Evolutionary conservation across 30 jellyfish, hydroid and myxozoan genomes (phyloP).

Genomic region (Pseudorhiza aurosa): DNA sequence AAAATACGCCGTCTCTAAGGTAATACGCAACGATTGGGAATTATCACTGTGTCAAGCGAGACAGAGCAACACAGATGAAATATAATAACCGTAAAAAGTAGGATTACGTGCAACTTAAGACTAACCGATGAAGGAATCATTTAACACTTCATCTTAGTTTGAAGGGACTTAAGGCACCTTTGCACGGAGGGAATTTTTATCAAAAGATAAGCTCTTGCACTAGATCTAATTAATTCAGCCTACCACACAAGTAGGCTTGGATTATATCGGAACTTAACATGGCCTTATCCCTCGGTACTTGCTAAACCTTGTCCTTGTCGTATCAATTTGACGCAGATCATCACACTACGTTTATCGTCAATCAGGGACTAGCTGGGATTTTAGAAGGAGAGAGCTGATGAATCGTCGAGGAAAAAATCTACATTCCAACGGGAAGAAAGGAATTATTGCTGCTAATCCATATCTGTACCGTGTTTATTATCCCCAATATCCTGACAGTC

Average conservation of each 20-base stretch:
- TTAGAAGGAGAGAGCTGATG: no score
- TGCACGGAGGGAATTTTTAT: constrained; percentile 1
- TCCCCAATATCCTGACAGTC: no score
- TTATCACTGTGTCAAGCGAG: no score
- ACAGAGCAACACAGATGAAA: constrained; percentile 6
- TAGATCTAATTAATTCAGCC: background rate
- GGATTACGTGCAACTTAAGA: constrained; percentile 33
- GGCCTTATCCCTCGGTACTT: constrained; percentile 10
- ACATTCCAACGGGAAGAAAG: no score
- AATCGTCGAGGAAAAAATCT: no score
- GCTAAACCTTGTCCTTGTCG: constrained; percentile 23
- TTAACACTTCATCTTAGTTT: constrained; percentile 32
- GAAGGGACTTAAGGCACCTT: background rate
- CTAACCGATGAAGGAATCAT: background rate
- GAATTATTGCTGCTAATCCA: no score
- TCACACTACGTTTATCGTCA: no score
- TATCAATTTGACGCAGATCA: no score
- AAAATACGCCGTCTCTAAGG: no score
- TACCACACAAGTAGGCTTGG: constrained; percentile 38
- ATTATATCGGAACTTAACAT: constrained; percentile 20
- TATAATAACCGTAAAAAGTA: constrained; percentile 5
- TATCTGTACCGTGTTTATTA: no score
- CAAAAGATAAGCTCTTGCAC: constrained; percentile 11
- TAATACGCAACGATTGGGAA: no score
- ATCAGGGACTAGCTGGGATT: no score